Evolutionary conservation across 1,140 invertebrate species (phyloP), one percentile per base, ranked within the genome.

Genomic region (Charaxes varanes): DNA sequence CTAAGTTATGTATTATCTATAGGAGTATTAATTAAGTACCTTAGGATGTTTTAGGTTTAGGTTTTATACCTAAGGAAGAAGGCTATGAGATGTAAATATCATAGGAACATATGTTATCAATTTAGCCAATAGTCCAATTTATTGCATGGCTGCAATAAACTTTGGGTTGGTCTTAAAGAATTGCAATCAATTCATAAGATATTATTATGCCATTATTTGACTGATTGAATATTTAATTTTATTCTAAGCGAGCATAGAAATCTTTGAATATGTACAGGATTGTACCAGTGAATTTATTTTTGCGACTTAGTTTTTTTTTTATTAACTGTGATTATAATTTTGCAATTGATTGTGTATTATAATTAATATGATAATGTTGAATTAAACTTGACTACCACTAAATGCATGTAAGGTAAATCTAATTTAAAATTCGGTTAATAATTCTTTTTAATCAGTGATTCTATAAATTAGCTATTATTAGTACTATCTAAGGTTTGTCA

Each of bases 41-140:
- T 4, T 31, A 31, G n/a, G 7, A 15, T 28, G n/a, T 15, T 5
- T 8, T 31, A 31, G 28, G 6, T 4, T 6, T 6, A 8, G 12
- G 15, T 31, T 10, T 2, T 18, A 5, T 6, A 31, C 34, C 6
- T 23, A 6, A 36, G 10, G 36, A 41, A 40, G 22, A 37, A 43
- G 46, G 46, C 52, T 49, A 50, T 46, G 37, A 45, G 22, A 33
- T 54, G 46, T 54, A 50, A 23, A 47, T 54, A 41, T 19, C 21
- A 23, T 28, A 26, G 32, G 33, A 30, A 30, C 27, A 34, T 41
- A 41, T 27, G 26, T 37, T 38, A 43, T 26, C 10, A 24, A 28
- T 17, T 49, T 46, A 47, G 48, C 28, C 53, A 51, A 40, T 56
- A 51, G 51, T 51, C 26, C 43, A 47, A 55, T 55, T 47, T 55